These are phyloP conservation scores for Sturnira hondurensis DNA, from an alignment of 2,113 vertebrate species.

Conservation along the genomic window DNA sequence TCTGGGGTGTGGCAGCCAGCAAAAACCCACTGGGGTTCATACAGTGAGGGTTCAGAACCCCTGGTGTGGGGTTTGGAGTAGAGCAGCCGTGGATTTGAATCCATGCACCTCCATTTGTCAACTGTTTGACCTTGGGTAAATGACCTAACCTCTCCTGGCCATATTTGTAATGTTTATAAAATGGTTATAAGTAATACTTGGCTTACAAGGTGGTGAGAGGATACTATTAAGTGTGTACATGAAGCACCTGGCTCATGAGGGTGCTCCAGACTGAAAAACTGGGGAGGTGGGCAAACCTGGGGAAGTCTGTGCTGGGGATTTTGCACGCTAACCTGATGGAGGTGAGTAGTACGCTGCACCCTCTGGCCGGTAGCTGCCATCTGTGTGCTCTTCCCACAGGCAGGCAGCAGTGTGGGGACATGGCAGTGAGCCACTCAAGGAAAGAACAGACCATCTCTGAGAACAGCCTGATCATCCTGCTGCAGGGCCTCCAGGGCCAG, in stretches of 20 bases:
- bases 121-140: not conserved
- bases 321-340: not conserved
- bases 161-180: not conserved
- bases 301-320: not conserved
- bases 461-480: constrained; percentile 95
- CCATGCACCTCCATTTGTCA: not conserved
- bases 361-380: not conserved
- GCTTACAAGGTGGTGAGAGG: not conserved
- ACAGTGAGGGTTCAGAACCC: not conserved
- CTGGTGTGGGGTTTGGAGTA: not conserved
- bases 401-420: constrained; percentile 28
- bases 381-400: constrained; percentile 29
- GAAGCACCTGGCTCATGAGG: not conserved
- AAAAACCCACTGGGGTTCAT: not conserved
- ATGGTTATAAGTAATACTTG: not conserved
- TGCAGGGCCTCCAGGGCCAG: constrained; percentile 91
- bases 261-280: not conserved
- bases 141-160: not conserved
- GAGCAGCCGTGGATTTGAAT: not conserved
- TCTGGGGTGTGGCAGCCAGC: not conserved
- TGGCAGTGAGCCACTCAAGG: constrained; percentile 89
- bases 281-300: not conserved
- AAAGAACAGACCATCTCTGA: constrained; percentile 94
- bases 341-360: not conserved
- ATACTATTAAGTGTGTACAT: not conserved